Conservation (phyloP, 2,113 vertebrate species). For the Thalassoma bifasciatum region DNA sequence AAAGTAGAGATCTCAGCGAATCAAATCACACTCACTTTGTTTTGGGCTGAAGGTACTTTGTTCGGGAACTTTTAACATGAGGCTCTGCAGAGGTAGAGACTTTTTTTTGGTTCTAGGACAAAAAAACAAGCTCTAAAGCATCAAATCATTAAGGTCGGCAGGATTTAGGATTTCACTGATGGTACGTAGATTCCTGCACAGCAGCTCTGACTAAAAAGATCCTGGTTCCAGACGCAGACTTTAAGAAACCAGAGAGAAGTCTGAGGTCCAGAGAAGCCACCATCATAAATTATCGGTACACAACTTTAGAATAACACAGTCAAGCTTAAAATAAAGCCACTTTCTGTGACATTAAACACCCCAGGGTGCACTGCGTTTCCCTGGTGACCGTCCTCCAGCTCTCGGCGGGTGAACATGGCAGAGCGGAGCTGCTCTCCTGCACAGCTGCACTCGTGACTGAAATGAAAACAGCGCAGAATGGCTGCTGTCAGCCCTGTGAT, state of each 20-base stretch:
- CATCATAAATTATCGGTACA: neutral
- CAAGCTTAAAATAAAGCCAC: neutral
- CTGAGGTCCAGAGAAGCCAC: neutral
- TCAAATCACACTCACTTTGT: slow-evolving; percentile 67
- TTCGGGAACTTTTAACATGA: slow-evolving; percentile 27
- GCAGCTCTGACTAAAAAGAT: too few species aligned
- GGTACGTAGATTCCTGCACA: too few species aligned
- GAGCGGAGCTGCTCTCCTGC: slow-evolving; percentile 59
- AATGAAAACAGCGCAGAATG: slow-evolving; percentile 94
- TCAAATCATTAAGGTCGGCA: too few species aligned
- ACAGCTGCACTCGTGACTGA: slow-evolving; percentile 94
- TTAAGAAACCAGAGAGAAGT: too few species aligned
- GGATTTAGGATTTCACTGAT: too few species aligned
- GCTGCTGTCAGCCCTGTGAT: slow-evolving; percentile 91
- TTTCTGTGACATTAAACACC: slow-evolving; percentile 1
- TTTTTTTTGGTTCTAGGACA: neutral
- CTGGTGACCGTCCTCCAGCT: slow-evolving; percentile 30
- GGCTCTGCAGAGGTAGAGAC: slow-evolving; percentile 14
- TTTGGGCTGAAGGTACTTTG: slow-evolving; percentile 50
- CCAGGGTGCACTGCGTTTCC: slow-evolving; percentile 2
- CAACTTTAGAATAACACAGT: neutral
- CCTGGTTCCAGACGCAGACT: too few species aligned
- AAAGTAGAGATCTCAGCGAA: slow-evolving; percentile 70
- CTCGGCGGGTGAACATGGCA: slow-evolving; percentile 86
- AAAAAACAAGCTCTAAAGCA: too few species aligned